Evolutionary conservation across 2,888 invertebrate genomes (phyloP), one percentile per base, ranked within the genome.

Genomic region (Lysandra coridon): DNA sequence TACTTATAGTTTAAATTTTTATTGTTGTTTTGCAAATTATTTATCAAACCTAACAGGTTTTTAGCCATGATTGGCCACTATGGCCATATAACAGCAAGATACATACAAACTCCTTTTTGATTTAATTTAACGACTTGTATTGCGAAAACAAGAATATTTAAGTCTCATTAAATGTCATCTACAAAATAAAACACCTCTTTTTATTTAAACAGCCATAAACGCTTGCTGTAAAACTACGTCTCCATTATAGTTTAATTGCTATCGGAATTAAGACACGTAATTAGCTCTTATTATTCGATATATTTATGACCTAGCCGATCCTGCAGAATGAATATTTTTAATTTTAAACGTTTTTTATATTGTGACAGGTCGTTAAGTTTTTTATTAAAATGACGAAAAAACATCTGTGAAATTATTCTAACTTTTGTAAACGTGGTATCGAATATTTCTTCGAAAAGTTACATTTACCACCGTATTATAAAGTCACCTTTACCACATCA

Each of bases 181-280:
- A 76, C 49, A 53, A 53, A 53, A 76, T 53, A 76, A 74, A 74
- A 53, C 57, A 30, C 76, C 75, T 75, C 23, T 23, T 53, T 76
- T 76, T 76, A 74, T 74, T 75, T 75, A 75, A 49, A 75, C 69
- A 17, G 17, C 33, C 69, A 76, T 76, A 76, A 76, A 37, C 69
- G 33, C 23, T 69, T 14, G 69, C 69, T 69, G 69, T 76, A 76
- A 6, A 76, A 76, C 75, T 75, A 75, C 75, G 33, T 57, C 76
- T 57, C 76, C 30, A 76, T 76, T 76, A 76, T 57, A 76, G 49
- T 76, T 76, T 76, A 57, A 76, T 76, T 57, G 76, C 53, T 76
- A 57, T 76, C 76, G 49, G 57, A 57, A 53, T 53, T 53, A 30
- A 30, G n/a, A 75, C 23, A 74, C n/a, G 44, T 74, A 74, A 23